phyloP scores from a whole-genome alignment of 37 sponge, comb jelly and placozoan genomes.

The Bolinopsis microptera region DNA sequence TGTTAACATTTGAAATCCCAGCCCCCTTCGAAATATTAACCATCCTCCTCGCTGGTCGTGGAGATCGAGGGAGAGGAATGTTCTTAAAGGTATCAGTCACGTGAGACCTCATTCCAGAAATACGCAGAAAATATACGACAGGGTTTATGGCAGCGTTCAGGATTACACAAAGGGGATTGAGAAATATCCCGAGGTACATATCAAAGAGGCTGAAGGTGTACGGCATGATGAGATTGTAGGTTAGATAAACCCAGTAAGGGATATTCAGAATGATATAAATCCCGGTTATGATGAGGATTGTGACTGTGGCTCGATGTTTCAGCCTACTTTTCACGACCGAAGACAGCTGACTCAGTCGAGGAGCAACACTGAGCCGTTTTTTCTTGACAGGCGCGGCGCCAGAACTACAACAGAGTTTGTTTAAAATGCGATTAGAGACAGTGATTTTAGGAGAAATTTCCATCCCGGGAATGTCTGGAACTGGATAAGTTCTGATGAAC shows the following conservation, averaged over 20 bases:
- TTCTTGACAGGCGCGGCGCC: too few relatives aligned
- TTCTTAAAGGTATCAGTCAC: background rate
- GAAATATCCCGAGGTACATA: conserved; percentile 9
- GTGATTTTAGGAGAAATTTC: background rate
- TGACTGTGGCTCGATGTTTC: conserved; percentile 40
- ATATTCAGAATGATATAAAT: conserved; percentile 44
- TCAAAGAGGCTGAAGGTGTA: background rate
- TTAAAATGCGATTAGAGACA: background rate
- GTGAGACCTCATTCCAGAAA: conserved; percentile 15
- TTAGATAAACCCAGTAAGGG: conserved; percentile 48
- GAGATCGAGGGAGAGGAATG: background rate
- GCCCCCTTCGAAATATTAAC: background rate
- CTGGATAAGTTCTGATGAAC: background rate
- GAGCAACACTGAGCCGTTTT: background rate
- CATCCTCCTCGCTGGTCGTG: background rate
- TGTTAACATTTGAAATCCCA: background rate
- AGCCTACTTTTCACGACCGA: background rate
- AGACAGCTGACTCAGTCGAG: background rate
- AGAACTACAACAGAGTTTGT: background rate
- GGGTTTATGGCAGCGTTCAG: conserved; percentile 62
- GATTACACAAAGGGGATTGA: conserved; percentile 51
- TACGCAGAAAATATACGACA: conserved; percentile 8
- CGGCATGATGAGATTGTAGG: background rate
- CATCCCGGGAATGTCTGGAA: background rate
- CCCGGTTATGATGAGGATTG: conserved; percentile 28